phyloP scores from a whole-genome alignment of 2,113 vertebrate genomes.

The Hepsetus odoe region DNA sequence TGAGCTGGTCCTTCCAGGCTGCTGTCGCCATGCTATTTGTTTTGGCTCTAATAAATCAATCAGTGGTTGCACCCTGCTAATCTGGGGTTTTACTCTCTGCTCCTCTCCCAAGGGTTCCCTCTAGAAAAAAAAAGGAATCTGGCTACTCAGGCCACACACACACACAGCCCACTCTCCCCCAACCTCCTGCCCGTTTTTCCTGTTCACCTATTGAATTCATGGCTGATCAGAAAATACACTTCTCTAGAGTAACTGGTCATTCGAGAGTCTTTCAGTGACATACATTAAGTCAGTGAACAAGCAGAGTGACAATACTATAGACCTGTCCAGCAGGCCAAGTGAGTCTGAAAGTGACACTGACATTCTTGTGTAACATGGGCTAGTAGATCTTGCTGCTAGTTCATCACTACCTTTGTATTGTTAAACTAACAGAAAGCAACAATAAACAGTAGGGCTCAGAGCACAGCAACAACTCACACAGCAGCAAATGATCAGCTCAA shows the following conservation, averaged over 20 bases:
- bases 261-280: background rate
- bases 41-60: background rate
- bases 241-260: background rate
- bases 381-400: too few relatives aligned
- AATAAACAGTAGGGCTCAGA: too few relatives aligned
- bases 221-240: background rate
- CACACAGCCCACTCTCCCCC: background rate
- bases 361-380: too few relatives aligned
- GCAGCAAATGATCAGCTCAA: too few relatives aligned
- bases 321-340: constrained; percentile 5
- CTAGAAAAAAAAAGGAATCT: background rate
- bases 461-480: too few relatives aligned
- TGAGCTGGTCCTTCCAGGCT: background rate
- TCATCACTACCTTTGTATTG: too few relatives aligned
- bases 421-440: too few relatives aligned
- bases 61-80: too few relatives aligned
- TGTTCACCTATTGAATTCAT: background rate
- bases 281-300: background rate
- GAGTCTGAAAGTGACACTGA: background rate
- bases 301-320: background rate
- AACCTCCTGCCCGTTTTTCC: background rate
- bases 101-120: background rate
- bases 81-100: background rate
- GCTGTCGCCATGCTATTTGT: background rate
- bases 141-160: too few relatives aligned